A percentile compares a stretch with the other conserved stretches of the same genome.
These are phyloP conservation scores for Leptinotarsa undecemlineata DNA, from an alignment of 1,140 invertebrate genomes.

Conservation along the genomic window DNA sequence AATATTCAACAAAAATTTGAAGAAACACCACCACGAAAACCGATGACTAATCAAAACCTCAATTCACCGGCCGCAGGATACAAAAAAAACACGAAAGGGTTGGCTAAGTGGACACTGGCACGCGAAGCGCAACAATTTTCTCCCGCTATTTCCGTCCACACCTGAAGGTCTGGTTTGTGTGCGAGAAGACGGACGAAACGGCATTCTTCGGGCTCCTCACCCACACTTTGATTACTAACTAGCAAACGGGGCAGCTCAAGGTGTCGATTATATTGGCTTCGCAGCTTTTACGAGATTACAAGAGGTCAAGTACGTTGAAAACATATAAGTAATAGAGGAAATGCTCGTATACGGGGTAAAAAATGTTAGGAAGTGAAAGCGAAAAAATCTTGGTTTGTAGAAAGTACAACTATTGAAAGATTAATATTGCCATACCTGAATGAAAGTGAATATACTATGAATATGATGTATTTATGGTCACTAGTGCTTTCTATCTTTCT, in stretches of 20 bases:
- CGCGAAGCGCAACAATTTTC: neutral
- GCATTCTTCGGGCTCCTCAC: neutral
- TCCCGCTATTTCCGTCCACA: constrained; percentile 16
- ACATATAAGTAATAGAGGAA: constrained; percentile 17
- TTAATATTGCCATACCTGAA: too few species aligned
- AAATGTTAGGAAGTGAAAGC: too few species aligned
- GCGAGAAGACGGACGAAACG: constrained; percentile 10
- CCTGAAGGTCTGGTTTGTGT: constrained; percentile 1
- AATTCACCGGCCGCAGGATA: neutral
- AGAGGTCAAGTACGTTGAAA: constrained; percentile 29
- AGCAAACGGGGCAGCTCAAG: constrained; percentile 23
- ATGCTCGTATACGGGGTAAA: neutral
- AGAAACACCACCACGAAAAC: neutral
- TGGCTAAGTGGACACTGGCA: neutral
- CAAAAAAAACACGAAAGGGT: neutral
- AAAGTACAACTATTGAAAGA: too few species aligned
- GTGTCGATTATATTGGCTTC: constrained; percentile 26
- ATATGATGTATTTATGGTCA: too few species aligned
- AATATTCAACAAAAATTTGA: neutral
- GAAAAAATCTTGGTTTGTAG: too few species aligned
- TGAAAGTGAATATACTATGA: too few species aligned
- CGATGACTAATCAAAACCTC: neutral
- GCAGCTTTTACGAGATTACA: neutral
- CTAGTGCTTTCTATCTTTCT: too few species aligned
- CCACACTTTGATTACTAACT: neutral